These are phyloP conservation scores for Phalanger gymnotis DNA, from an alignment of 2,797 vertebrate species.

Conservation along the genomic window DNA sequence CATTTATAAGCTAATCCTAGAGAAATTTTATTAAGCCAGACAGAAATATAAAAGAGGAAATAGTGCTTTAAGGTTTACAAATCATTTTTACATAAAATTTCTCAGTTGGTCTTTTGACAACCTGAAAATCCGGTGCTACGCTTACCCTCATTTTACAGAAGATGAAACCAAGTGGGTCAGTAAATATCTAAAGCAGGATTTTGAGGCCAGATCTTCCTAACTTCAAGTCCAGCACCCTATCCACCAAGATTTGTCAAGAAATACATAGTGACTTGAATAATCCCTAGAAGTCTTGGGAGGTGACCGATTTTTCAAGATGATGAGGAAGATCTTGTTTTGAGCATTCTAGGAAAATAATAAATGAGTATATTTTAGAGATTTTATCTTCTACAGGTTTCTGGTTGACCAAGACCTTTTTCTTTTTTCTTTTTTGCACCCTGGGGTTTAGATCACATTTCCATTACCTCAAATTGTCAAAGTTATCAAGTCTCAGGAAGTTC, in stretches of 20 bases:
- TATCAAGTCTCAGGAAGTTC: constrained; percentile 55
- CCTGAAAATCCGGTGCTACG: background rate
- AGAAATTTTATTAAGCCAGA: background rate
- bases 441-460: constrained; percentile 16
- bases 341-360: constrained; percentile 4
- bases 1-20: background rate
- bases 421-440: background rate
- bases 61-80: background rate
- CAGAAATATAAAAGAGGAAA: background rate
- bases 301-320: background rate
- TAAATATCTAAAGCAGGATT: background rate
- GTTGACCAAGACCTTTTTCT: background rate
- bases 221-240: background rate
- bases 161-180: background rate
- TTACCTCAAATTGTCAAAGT: constrained; percentile 38
- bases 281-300: background rate
- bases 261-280: background rate
- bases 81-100: background rate
- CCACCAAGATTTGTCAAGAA: background rate
- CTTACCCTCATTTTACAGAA: background rate
- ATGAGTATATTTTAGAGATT: background rate
- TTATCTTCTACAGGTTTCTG: background rate
- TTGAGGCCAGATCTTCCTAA: background rate
- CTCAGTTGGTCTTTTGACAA: background rate
- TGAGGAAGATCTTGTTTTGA: constrained; percentile 22